A percentile compares a stretch with the other conserved stretches of the same genome.
These are phyloP conservation scores for Choristoneura fumiferana DNA, from an alignment of 1,140 invertebrate species.

Conservation along the genomic window DNA sequence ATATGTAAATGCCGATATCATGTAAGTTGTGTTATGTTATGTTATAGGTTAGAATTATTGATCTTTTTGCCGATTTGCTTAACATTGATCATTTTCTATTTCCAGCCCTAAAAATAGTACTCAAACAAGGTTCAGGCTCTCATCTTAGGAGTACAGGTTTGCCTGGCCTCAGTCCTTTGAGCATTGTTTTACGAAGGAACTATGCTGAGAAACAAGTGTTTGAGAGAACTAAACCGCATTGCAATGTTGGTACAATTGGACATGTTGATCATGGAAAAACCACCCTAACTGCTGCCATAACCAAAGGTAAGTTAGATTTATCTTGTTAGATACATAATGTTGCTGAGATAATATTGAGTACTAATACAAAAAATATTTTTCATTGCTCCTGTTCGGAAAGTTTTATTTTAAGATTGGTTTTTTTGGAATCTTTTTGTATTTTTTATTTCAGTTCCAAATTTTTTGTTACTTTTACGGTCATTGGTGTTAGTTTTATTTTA, in stretches of 20 bases:
- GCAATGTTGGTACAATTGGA: slow-evolving; percentile 98
- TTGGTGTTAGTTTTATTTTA: too few relatives aligned
- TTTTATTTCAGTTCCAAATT: too few relatives aligned
- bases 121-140: slow-evolving; percentile 57
- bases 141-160: slow-evolving; percentile 43
- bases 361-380: too few relatives aligned
- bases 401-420: too few relatives aligned
- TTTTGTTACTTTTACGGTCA: too few relatives aligned
- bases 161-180: slow-evolving; percentile 54
- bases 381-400: too few relatives aligned
- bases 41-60: slow-evolving; percentile 34
- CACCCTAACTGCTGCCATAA: slow-evolving; percentile 98
- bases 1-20: too few relatives aligned
- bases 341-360: too few relatives aligned
- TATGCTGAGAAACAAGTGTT: slow-evolving; percentile 89
- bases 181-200: slow-evolving; percentile 61
- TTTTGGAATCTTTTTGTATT: too few relatives aligned
- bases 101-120: slow-evolving; percentile 60
- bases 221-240: slow-evolving; percentile 93
- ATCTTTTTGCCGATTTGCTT: slow-evolving; percentile 30
- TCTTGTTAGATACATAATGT: too few relatives aligned
- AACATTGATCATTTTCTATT: slow-evolving; percentile 22
- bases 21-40: slow-evolving; percentile 19
- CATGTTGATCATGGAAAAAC: slow-evolving; percentile 99
- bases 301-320: slow-evolving; percentile 81